A percentile compares a stretch with the other conserved stretches of the same genome.
These are phyloP conservation scores for Melanogrammus aeglefinus DNA, from an alignment of 2,797 vertebrate species.

Conservation along the genomic window DNA sequence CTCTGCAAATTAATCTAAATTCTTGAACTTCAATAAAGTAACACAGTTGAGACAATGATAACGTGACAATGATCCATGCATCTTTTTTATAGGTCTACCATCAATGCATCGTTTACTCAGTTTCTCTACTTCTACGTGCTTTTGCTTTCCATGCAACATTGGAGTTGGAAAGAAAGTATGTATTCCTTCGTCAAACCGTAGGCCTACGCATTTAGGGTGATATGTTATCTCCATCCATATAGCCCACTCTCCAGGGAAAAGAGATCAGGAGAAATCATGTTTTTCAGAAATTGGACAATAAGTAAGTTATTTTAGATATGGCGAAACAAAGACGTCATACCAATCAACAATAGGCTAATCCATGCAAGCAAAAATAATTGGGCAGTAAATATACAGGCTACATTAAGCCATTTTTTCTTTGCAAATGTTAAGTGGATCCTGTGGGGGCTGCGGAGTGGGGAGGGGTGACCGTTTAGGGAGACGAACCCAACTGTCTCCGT, in stretches of 20 bases:
- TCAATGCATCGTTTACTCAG: background rate
- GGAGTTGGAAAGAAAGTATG: too few relatives aligned
- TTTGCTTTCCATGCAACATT: too few relatives aligned
- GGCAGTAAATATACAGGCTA: background rate
- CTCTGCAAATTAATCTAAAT: background rate
- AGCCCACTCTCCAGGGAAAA: background rate
- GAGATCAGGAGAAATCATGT: background rate
- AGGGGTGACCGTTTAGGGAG: background rate
- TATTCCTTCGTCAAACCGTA: too few relatives aligned
- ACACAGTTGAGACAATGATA: background rate
- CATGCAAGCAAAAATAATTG: background rate
- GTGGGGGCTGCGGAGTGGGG: background rate
- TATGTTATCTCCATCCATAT: background rate
- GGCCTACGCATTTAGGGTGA: background rate
- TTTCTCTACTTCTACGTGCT: too few relatives aligned
- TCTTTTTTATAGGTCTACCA: background rate
- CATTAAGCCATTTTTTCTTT: background rate
- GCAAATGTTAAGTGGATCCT: background rate
- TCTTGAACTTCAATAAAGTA: background rate
- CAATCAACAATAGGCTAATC: background rate
- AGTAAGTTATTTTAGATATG: too few relatives aligned
- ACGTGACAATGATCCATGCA: too few relatives aligned
- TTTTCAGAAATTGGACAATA: too few relatives aligned
- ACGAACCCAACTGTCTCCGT: background rate
- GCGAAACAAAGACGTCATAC: too few relatives aligned